These are phyloP conservation scores for Gadus macrocephalus DNA, from an alignment of 2,113 vertebrate genomes.

Conservation along the genomic window DNA sequence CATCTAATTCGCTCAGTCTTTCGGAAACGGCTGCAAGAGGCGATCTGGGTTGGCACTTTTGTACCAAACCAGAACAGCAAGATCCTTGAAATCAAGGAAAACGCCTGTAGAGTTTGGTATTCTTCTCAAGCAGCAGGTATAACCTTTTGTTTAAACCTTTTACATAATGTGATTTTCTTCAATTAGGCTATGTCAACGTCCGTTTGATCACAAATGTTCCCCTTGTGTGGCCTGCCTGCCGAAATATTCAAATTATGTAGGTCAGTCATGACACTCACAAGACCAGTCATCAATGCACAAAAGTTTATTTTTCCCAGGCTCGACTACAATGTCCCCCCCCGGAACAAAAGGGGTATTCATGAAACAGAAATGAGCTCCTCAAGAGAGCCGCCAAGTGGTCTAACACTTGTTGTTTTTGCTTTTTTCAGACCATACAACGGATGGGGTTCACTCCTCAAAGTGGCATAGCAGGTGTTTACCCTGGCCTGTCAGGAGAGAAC, in stretches of 20 bases:
- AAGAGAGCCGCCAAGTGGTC: conserved; percentile 48
- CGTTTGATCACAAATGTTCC: not conserved
- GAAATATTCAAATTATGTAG: conserved; percentile 23
- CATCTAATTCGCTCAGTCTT: conserved; percentile 63
- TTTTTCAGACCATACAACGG: conserved; percentile 58
- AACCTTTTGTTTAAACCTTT: not conserved
- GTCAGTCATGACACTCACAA: conserved; percentile 49
- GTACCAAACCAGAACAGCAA: conserved; percentile 47
- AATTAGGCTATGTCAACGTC: not conserved
- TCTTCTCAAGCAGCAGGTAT: conserved; percentile 63
- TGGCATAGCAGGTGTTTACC: conserved; percentile 58
- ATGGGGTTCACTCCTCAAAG: conserved; percentile 36
- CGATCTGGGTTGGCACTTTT: conserved; percentile 66
- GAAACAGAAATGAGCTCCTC: conserved; percentile 23
- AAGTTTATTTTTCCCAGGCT: conserved; percentile 20
- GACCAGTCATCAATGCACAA: conserved; percentile 15
- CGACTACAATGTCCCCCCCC: not conserved
- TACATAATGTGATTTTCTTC: not conserved
- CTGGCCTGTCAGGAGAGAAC: conserved; percentile 40
- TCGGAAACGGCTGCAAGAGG: conserved; percentile 53
- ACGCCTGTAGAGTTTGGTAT: conserved; percentile 58
- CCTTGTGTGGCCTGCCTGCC: not conserved
- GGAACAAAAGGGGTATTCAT: conserved; percentile 53
- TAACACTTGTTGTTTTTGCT: conserved; percentile 47
- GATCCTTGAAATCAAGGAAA: conserved; percentile 61